Evolutionary conservation across 1,140 invertebrate species (phyloP).

Genomic region (Listronotus oregonensis): DNA sequence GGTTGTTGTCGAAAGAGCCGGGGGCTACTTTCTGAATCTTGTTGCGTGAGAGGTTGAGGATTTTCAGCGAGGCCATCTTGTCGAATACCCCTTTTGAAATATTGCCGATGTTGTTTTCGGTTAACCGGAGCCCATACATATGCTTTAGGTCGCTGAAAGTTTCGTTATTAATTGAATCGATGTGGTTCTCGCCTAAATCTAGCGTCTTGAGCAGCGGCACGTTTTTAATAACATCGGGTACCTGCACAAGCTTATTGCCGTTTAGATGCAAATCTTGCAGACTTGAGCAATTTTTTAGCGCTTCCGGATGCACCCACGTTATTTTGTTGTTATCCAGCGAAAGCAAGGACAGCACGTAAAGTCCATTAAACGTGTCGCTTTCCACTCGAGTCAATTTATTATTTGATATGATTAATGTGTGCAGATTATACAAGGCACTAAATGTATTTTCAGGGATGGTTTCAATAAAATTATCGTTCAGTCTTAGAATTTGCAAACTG

Average conservation of each 20-base stretch:
- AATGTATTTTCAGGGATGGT: slow-evolving; percentile 82
- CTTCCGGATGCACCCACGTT: slow-evolving; percentile 74
- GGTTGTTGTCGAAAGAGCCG: slow-evolving; percentile 82
- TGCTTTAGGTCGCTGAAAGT: slow-evolving; percentile 81
- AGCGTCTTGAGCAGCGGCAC: slow-evolving; percentile 82
- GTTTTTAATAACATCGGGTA: slow-evolving; percentile 83
- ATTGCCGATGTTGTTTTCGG: slow-evolving; percentile 87
- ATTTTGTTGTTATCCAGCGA: slow-evolving; percentile 86
- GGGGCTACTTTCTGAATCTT: slow-evolving; percentile 84
- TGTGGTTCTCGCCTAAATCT: slow-evolving; percentile 88
- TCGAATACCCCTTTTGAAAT: slow-evolving; percentile 82
- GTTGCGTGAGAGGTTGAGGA: slow-evolving; percentile 86
- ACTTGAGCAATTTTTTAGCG: slow-evolving; percentile 82
- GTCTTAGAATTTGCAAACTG: slow-evolving; percentile 78
- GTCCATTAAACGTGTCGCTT: slow-evolving; percentile 75
- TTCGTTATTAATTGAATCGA: slow-evolving; percentile 79
- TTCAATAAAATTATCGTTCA: slow-evolving; percentile 84
- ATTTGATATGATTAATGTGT: slow-evolving; percentile 83
- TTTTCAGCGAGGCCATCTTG: slow-evolving; percentile 81
- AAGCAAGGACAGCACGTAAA: slow-evolving; percentile 76
- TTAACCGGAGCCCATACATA: slow-evolving; percentile 81
- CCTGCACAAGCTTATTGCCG: slow-evolving; percentile 79
- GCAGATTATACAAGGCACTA: slow-evolving; percentile 76
- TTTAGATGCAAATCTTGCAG: slow-evolving; percentile 88
- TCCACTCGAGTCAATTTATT: slow-evolving; percentile 82